Conservation (phyloP, 92 coral and sea anemone species). For the Bergia sp. region DNA sequence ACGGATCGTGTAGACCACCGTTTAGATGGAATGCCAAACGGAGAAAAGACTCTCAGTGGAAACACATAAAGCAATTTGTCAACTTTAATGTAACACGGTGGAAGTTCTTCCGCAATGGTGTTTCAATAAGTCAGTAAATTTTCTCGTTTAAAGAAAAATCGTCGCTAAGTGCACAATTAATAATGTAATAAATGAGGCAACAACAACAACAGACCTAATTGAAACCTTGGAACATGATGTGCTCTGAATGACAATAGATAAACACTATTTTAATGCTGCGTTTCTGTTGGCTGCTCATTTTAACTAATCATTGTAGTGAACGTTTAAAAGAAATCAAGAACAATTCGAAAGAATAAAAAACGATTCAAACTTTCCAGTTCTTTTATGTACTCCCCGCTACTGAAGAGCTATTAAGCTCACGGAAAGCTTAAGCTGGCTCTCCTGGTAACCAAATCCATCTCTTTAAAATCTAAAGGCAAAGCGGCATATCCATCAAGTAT, state of each 20-base stretch:
- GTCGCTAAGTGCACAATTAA: slow-evolving; percentile 16
- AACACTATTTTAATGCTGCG: slow-evolving; percentile 47
- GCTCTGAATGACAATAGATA: slow-evolving; percentile 52
- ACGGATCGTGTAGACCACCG: neutral
- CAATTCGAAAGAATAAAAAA: neutral
- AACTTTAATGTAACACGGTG: neutral
- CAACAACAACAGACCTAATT: slow-evolving; percentile 31
- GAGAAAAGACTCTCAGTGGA: neutral
- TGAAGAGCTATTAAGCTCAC: neutral
- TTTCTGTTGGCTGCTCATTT: slow-evolving; percentile 41
- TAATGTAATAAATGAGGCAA: slow-evolving; percentile 27
- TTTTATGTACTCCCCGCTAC: neutral
- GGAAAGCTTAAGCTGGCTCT: slow-evolving; percentile 5
- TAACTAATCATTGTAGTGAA: slow-evolving; percentile 15
- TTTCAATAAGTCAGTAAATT: neutral
- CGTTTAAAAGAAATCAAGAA: neutral
- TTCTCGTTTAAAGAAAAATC: neutral
- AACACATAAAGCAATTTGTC: neutral
- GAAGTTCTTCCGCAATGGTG: neutral
- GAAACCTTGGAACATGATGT: slow-evolving; percentile 46
- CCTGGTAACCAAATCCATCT: slow-evolving; percentile 38
- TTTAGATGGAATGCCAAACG: slow-evolving; percentile 18
- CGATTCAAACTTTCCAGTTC: neutral
- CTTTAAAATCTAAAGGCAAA: slow-evolving; percentile 2
- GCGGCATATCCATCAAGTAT: slow-evolving; percentile 38